These are phyloP conservation scores for Garra rufa DNA, from an alignment of 2,113 vertebrate species.

Conservation along the genomic window DNA sequence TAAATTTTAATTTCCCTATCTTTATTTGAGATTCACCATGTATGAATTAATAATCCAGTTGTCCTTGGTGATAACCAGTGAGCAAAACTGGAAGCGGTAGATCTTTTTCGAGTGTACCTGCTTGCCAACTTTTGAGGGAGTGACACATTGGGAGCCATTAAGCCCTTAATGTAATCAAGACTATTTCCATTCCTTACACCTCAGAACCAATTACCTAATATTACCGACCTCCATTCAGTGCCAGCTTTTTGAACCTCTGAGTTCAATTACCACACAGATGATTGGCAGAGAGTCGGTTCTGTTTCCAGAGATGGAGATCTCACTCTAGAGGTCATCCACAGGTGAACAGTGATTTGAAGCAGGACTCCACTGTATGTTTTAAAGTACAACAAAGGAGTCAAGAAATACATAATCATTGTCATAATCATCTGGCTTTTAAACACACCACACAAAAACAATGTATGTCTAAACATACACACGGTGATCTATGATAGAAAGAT, in stretches of 20 bases:
- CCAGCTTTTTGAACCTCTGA: slow-evolving; percentile 11
- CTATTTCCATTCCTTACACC: slow-evolving; percentile 32
- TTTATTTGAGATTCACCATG: slow-evolving; percentile 10
- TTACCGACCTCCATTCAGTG: slow-evolving; percentile 16
- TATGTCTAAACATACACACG: slow-evolving; percentile 9
- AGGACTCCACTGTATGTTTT: neutral
- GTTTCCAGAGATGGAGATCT: slow-evolving; percentile 13
- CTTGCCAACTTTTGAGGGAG: slow-evolving; percentile 14
- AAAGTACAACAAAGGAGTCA: neutral
- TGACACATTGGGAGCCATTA: slow-evolving; percentile 47
- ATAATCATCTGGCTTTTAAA: slow-evolving; percentile 24
- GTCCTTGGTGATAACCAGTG: slow-evolving; percentile 36
- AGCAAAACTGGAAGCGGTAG: neutral
- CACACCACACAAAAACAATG: neutral
- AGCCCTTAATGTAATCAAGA: slow-evolving; percentile 38
- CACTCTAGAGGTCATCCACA: neutral
- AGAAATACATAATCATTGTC: neutral
- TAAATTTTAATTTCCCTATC: slow-evolving; percentile 17
- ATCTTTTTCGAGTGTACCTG: slow-evolving; percentile 4
- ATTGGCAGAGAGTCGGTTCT: neutral
- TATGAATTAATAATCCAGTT: slow-evolving; percentile 2
- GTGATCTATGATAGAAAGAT: slow-evolving; percentile 9
- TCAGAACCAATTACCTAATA: slow-evolving; percentile 41
- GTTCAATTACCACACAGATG: slow-evolving; percentile 21
- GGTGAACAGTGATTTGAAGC: slow-evolving; percentile 36